Evolutionary conservation across 2,888 invertebrate species (phyloP).

Genomic region (Melipona bicolor): DNA sequence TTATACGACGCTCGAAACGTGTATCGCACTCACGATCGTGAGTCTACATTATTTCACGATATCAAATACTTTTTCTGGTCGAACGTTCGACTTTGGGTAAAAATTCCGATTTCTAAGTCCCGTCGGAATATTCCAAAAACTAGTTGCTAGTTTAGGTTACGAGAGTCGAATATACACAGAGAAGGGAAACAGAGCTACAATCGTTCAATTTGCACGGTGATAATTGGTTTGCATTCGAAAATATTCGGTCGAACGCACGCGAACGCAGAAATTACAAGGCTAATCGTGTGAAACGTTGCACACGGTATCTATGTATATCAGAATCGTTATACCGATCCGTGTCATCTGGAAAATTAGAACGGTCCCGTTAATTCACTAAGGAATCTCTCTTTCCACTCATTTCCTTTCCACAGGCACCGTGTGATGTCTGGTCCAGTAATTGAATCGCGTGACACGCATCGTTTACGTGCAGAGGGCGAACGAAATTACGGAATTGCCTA

Average conservation of each 20-base stretch:
- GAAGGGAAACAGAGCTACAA: neutral
- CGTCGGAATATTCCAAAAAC: no score
- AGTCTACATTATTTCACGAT: no score
- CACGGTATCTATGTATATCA: no score
- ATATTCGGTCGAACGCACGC: no score
- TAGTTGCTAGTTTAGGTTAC: no score
- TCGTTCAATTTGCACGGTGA: neutral
- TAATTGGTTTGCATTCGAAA: neutral
- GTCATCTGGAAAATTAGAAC: constrained; percentile 10
- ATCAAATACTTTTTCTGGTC: no score
- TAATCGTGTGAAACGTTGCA: constrained; percentile 15
- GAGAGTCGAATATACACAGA: neutral
- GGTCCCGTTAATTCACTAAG: neutral
- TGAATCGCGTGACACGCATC: constrained; percentile 38
- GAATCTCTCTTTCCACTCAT: neutral
- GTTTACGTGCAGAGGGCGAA: constrained; percentile 1
- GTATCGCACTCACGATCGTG: no score
- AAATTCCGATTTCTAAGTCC: no score
- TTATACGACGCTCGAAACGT: no score
- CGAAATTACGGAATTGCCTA: neutral
- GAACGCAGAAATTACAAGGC: neutral
- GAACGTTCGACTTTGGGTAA: no score
- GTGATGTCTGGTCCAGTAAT: neutral
- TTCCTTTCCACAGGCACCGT: neutral
- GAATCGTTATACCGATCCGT: neutral